These are phyloP conservation scores for Microplitis mediator DNA, from an alignment of 1,140 invertebrate species.

Conservation along the genomic window DNA sequence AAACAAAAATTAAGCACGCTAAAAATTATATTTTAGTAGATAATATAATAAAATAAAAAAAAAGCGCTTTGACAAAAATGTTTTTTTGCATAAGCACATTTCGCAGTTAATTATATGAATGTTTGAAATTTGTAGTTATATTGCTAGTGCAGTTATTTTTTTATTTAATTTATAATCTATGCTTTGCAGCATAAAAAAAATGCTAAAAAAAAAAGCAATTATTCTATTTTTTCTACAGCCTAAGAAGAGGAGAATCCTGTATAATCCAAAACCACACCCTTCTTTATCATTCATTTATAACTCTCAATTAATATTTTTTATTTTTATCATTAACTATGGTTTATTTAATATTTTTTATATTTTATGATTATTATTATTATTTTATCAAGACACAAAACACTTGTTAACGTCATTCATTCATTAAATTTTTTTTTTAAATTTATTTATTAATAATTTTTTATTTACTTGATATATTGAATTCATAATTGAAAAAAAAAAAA, in stretches of 20 bases:
- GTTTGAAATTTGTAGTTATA: neutral
- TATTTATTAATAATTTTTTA: neutral
- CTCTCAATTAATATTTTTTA: constrained; percentile 15
- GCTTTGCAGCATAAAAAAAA: neutral
- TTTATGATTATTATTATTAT: neutral
- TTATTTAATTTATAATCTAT: neutral
- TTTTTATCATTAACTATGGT: neutral
- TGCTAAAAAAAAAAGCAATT: constrained; percentile 37
- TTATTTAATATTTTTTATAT: neutral
- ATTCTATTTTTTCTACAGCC: constrained; percentile 64
- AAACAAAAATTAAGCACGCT: constrained; percentile 32
- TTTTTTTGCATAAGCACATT: constrained; percentile 6
- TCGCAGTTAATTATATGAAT: neutral
- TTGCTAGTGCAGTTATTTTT: neutral
- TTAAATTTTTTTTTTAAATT: neutral
- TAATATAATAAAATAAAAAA: neutral
- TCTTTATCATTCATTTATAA: constrained; percentile 34
- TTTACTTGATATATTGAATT: neutral
- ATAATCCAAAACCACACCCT: constrained; percentile 59
- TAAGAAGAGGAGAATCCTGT: constrained; percentile 60
- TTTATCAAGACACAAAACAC: constrained; percentile 19
- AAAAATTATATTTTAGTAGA: constrained; percentile 15
- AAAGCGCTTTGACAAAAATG: neutral
- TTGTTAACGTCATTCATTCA: neutral
- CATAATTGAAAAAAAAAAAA: too few relatives aligned